phyloP scores from a whole-genome alignment of 2,888 invertebrate species.

The Meandrusa payeni region DNA sequence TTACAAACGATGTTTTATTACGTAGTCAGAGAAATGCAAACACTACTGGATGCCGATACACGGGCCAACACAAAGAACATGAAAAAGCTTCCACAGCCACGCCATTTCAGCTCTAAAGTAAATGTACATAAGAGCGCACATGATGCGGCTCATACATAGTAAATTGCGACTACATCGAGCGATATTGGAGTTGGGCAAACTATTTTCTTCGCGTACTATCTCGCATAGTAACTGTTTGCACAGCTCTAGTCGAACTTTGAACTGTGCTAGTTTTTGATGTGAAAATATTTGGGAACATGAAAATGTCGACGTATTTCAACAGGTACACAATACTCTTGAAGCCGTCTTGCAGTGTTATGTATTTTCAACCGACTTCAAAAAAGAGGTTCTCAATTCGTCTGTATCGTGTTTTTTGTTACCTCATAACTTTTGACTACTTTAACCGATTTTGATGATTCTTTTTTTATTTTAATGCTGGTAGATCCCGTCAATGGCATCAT shows the following conservation, averaged over 20 bases:
- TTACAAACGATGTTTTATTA: conserved; percentile 25
- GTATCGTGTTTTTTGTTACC: too few relatives aligned
- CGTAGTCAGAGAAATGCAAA: conserved; percentile 22
- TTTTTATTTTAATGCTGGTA: too few relatives aligned
- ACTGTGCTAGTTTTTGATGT: conserved; percentile 1
- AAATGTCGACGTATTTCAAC: too few relatives aligned
- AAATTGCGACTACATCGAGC: conserved; percentile 18
- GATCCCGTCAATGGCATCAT: too few relatives aligned
- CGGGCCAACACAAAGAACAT: conserved; percentile 19
- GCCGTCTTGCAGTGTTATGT: too few relatives aligned
- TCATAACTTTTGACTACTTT: too few relatives aligned
- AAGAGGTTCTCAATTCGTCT: too few relatives aligned
- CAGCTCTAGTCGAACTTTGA: conserved; percentile 8
- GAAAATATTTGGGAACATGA: too few relatives aligned
- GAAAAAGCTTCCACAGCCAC: conserved; percentile 1
- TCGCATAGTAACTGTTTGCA: conserved; percentile 13
- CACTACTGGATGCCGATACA: conserved; percentile 20
- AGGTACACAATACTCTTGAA: too few relatives aligned
- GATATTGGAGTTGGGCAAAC: conserved; percentile 24
- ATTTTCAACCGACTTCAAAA: too few relatives aligned
- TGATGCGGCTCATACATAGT: conserved; percentile 18
- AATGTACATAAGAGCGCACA: conserved; percentile 4
- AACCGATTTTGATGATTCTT: too few relatives aligned
- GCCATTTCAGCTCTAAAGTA: conserved; percentile 7
- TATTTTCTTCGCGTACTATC: conserved; percentile 12